Evolutionary conservation across 2,888 invertebrate species (phyloP), one percentile per base, ranked within the genome.

Genomic region (Hylaea fasciaria): DNA sequence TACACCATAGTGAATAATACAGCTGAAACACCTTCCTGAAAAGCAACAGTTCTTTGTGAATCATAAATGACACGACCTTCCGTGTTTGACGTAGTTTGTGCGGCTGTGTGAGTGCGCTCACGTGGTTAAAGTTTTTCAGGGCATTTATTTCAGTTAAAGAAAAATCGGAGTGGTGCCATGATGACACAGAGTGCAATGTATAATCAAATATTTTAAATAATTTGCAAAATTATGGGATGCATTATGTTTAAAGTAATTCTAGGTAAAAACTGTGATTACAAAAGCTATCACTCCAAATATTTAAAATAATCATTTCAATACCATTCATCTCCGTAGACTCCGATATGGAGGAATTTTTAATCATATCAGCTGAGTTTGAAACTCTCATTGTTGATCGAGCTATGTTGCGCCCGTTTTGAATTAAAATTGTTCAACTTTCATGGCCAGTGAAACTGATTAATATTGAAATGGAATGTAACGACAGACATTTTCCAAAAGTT

Each of bases 21-120:
- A 81, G 68, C 54, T 62, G 48, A 69, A 69, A 72, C 73, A 74
- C 73, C 71, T 73, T 48, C 67, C 64, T 69, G 70, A 78, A 79
- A 78, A 77, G 77, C 78, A 78, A 78, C 78, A 75, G 64, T 65
- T 58, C 73, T 77, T 75, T 76, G 75, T 80, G 77, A 77, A 79
- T 81, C 77, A 77, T 81, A 71, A 76, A 83, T 82, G 78, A 76
- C 77, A 75, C 54, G 73, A 64, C 67, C 59, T 72, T 68, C 55
- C 72, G 71, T 74, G 76, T 74, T 72, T 67, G 66, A 69, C 65
- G 65, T 57, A 70, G 14, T 57, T 44, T 39, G 44, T 49, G 35
- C 35, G 52, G 59, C 65, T 57, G 54, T 57, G 44, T 59, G 32
- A 9, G 10, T 32, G 32, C 10, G 9, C 10, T 22, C 22, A 22